phyloP scores from a whole-genome alignment of 2,113 vertebrate species.

The Irena cyanogastra region DNA sequence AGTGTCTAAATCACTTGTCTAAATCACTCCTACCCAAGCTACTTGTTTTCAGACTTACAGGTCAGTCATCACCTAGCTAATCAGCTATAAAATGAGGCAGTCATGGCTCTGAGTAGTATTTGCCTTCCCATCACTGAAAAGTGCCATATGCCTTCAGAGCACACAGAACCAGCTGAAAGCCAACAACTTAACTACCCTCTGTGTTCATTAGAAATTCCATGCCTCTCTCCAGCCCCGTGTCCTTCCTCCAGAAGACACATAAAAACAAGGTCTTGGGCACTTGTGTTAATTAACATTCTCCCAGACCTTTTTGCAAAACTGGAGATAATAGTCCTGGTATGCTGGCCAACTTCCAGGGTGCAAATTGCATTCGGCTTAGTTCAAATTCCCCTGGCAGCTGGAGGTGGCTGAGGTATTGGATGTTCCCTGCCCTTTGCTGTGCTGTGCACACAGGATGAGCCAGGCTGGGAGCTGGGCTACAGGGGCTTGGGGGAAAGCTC shows the following conservation, averaged over 20 bases:
- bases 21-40: neutral
- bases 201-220: conserved; percentile 37
- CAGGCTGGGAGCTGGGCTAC: neutral
- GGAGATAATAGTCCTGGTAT: conserved; percentile 43
- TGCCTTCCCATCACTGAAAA: neutral
- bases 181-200: conserved; percentile 1
- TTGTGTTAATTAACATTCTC: conserved; percentile 56
- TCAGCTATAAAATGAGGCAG: conserved; percentile 15
- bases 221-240: neutral
- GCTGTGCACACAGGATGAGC: neutral
- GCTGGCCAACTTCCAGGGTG: conserved; percentile 54
- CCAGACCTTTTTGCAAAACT: conserved; percentile 38
- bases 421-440: neutral
- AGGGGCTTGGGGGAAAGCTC: neutral
- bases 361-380: conserved; percentile 36
- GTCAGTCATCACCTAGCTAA: conserved; percentile 12
- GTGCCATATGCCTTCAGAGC: conserved; percentile 36
- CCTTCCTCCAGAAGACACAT: conserved; percentile 58
- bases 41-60: neutral
- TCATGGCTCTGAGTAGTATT: neutral
- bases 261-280: conserved; percentile 58
- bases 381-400: conserved; percentile 11
- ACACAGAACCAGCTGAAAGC: neutral
- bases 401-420: neutral
- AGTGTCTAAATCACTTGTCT: neutral